Evolutionary conservation across 2,888 invertebrate genomes (phyloP), one percentile per base, ranked within the genome.

Genomic region (Eugnorisma glareosa): DNA sequence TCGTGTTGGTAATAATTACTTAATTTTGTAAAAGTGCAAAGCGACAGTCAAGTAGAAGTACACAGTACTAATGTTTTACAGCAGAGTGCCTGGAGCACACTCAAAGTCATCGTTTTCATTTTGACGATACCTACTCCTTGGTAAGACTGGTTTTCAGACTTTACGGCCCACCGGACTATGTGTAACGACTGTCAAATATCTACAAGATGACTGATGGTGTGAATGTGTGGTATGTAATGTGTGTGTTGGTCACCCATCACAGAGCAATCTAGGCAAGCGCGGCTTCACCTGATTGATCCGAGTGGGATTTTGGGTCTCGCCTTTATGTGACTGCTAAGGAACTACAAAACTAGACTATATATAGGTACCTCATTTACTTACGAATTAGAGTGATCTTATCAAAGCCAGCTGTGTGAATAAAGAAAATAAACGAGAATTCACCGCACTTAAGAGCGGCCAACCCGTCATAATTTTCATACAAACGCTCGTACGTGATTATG

Each of bases 321-420:
- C n/a, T 37, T 63, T 3, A n/a, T 37, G 45, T 59, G 48, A 67
- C 40, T 28, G 8, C 11, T 28, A 40, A 67, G 21, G 18, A 77
- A 31, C 54, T 31, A 21, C 10, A 57, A 54, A 28, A 43, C 40
- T 43, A 43, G 43, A 51, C 51, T 28, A n/a, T n/a, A n/a, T n/a
- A n/a, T n/a, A 31, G n/a, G 7, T 28, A 5, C 43, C 51, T 64
- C 54, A 75, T 75, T 75, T 43, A 28, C 43, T 24, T 45, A 66
- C 31, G n/a, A 73, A 67, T 75, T 61, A 51, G 43, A 31, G 15
- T 40, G 40, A 73, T 64, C 28, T 76, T 76, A 68, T 69, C 54
- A 28, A 5, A 28, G 28, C 28, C 15, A 24, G 18, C n/a, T 64
- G n/a, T n/a, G 64, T 43, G n/a, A n/a, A 5, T 28, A 28, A 24